Evolutionary conservation across 2,888 invertebrate genomes (phyloP).

Genomic region (Heliconius aoede): DNA sequence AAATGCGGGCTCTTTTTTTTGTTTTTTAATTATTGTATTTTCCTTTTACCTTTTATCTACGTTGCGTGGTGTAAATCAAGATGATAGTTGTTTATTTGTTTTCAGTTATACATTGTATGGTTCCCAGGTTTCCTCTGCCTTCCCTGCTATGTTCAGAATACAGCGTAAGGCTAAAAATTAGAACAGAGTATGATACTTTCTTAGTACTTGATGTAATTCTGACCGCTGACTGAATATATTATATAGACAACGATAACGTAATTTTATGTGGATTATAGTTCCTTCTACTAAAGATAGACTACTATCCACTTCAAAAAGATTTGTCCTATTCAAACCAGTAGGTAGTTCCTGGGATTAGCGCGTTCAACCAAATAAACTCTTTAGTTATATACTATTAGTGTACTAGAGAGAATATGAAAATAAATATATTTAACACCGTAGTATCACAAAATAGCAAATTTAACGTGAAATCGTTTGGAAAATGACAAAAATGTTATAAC

Average conservation of each 20-base stretch:
- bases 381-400: background rate
- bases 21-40: background rate
- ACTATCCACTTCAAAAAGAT: too few species aligned
- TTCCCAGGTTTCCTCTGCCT: background rate
- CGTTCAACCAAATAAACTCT: too few species aligned
- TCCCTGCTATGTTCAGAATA: background rate
- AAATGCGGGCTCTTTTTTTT: conserved; percentile 5
- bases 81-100: background rate
- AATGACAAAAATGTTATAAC: conserved; percentile 21
- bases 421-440: background rate
- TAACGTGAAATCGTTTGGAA: conserved; percentile 8
- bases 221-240: too few species aligned
- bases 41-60: background rate
- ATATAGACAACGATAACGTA: too few species aligned
- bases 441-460: background rate
- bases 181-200: too few species aligned
- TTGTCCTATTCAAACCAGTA: too few species aligned
- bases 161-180: background rate
- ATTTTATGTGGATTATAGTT: too few species aligned
- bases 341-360: too few species aligned
- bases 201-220: too few species aligned
- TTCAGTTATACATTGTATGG: too few species aligned
- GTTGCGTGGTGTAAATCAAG: background rate
- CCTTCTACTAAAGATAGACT: too few species aligned
- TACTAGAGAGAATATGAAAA: background rate